Conservation (phyloP, 37 sponge, comb jelly and placozoan species). For the Crambe crambe region DNA sequence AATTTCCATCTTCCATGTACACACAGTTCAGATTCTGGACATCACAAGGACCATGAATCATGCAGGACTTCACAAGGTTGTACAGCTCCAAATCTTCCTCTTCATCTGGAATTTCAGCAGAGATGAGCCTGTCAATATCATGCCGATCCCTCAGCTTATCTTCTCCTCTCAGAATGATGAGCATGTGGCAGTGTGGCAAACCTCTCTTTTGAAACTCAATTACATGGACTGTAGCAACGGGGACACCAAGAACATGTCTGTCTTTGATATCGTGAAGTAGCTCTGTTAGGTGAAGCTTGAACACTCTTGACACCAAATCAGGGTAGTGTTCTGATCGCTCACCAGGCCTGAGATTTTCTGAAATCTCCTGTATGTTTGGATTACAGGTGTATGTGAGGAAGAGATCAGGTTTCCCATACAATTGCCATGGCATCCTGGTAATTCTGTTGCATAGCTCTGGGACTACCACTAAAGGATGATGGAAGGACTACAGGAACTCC, state of each 20-base stretch:
- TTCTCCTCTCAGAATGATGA: conserved; percentile 1
- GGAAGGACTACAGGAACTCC: not conserved
- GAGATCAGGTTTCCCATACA: not conserved
- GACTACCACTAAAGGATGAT: not conserved
- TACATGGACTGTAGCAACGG: not conserved
- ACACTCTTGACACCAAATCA: not conserved
- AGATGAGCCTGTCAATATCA: conserved; percentile 10
- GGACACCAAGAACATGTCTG: not conserved
- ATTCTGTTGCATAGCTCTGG: conserved; percentile 6
- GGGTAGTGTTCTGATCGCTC: not conserved
- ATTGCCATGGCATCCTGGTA: not conserved
- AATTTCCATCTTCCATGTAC: not conserved
- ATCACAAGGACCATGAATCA: not conserved
- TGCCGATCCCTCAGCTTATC: not conserved
- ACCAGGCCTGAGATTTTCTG: not conserved
- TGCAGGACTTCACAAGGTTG: not conserved
- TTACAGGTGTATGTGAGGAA: conserved; percentile 3
- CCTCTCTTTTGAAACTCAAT: conserved; percentile 11
- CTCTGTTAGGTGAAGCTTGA: not conserved
- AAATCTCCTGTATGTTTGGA: not conserved
- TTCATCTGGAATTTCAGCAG: not conserved
- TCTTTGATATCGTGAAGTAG: not conserved
- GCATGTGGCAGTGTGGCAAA: conserved; percentile 6
- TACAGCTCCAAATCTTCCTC: not conserved
- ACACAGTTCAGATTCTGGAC: not conserved